phyloP scores from a whole-genome alignment of 1,140 invertebrate genomes.

The Drosophila mauritiana region DNA sequence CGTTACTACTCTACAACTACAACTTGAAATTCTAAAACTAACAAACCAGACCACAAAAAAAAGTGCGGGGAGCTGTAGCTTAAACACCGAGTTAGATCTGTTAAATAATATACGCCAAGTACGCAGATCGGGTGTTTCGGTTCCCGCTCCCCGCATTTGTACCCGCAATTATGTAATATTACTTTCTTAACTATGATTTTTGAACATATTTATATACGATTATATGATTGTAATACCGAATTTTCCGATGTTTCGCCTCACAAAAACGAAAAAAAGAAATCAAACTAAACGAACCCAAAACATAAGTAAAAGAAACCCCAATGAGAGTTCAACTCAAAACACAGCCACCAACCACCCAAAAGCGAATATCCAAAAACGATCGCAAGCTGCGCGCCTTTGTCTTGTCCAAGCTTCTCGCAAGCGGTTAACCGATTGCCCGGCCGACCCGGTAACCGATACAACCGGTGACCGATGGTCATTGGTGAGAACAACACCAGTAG shows the following conservation, averaged over 20 bases:
- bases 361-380: constrained; percentile 63
- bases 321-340: constrained; percentile 33
- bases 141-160: constrained; percentile 13
- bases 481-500: constrained; percentile 17
- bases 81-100: constrained; percentile 4
- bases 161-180: constrained; percentile 66
- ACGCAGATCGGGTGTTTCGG: constrained; percentile 12
- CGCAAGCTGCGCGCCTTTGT: constrained; percentile 49
- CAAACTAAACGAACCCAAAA: constrained; percentile 43
- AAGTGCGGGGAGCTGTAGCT: constrained; percentile 8
- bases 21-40: constrained; percentile 48
- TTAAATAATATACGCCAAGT: constrained; percentile 1
- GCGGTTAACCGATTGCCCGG: constrained; percentile 16
- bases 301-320: constrained; percentile 28
- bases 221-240: constrained; percentile 83
- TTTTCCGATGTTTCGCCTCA: constrained; percentile 85
- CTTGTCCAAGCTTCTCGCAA: constrained; percentile 49
- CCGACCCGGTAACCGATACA: constrained; percentile 19
- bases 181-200: constrained; percentile 76
- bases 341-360: constrained; percentile 58
- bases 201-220: constrained; percentile 61
- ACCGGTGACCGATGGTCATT: constrained; percentile 42
- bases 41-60: constrained; percentile 31
- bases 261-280: constrained; percentile 72
- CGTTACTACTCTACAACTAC: constrained; percentile 30